A percentile compares a stretch with the other conserved stretches of the same genome.
Conservation (phyloP, 1,140 invertebrate genomes). For the Eriocheir sinensis region DNA sequence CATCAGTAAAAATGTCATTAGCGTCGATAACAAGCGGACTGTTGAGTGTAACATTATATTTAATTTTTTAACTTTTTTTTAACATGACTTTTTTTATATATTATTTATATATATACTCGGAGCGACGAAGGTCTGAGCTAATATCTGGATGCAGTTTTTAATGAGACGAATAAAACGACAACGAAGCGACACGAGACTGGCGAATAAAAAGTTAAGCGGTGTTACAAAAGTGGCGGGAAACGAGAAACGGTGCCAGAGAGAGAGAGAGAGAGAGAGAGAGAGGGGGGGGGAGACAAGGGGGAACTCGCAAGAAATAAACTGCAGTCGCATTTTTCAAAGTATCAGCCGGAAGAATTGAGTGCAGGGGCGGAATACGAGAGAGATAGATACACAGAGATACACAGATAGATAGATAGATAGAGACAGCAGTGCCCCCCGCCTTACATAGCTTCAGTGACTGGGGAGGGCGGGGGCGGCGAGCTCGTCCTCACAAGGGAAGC, state of each 20-base stretch:
- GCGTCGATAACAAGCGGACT: constrained; percentile 20
- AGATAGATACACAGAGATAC: background rate
- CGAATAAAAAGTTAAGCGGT: background rate
- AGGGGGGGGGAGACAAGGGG: no score
- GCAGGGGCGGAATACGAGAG: background rate
- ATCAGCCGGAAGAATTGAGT: background rate
- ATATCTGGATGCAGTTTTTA: background rate
- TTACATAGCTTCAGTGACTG: background rate
- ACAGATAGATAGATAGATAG: background rate
- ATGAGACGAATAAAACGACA: background rate
- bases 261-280: no score
- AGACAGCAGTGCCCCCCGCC: background rate
- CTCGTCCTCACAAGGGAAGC: background rate
- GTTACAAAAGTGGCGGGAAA: background rate
- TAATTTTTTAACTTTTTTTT: background rate
- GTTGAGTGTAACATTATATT: background rate
- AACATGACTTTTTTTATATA: background rate
- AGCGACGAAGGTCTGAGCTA: background rate
- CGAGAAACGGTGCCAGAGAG: background rate
- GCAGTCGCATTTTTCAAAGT: no score
- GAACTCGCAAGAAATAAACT: no score
- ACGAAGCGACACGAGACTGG: background rate
- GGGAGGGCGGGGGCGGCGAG: no score
- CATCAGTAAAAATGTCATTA: constrained; percentile 17
- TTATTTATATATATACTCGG: background rate